These are phyloP conservation scores for Andricus quercusramuli DNA, from an alignment of 2,888 invertebrate species.

Conservation along the genomic window DNA sequence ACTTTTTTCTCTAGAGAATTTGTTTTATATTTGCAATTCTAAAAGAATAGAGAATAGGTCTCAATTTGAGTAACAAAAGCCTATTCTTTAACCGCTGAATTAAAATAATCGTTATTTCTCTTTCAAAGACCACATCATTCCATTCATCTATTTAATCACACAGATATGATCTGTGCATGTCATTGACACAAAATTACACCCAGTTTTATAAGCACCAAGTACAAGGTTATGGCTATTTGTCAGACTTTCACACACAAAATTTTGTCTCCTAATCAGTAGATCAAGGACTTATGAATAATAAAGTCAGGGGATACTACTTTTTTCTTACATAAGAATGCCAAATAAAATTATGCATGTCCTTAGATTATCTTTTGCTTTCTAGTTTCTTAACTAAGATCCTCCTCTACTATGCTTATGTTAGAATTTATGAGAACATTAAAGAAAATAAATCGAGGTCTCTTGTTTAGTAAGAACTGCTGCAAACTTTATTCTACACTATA, in stretches of 20 bases:
- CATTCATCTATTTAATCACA: not conserved
- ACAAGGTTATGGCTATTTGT: not conserved
- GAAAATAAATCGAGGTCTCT: too few relatives aligned
- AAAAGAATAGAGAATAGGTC: not conserved
- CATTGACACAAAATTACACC: slow-evolving; percentile 21
- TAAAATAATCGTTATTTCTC: not conserved
- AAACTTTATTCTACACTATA: too few relatives aligned
- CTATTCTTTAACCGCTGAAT: not conserved
- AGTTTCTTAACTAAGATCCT: not conserved
- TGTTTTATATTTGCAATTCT: not conserved
- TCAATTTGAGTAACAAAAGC: not conserved
- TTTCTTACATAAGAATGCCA: not conserved
- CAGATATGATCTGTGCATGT: not conserved
- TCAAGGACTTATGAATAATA: slow-evolving; percentile 21
- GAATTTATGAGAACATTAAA: not conserved
- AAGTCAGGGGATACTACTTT: not conserved
- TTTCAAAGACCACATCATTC: not conserved
- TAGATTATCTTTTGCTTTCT: slow-evolving; percentile 13
- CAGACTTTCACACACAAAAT: not conserved
- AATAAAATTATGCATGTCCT: not conserved
- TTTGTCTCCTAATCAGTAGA: not conserved
- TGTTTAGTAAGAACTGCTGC: too few relatives aligned
- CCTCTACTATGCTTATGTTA: not conserved
- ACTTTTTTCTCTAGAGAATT: not conserved
- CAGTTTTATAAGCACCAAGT: slow-evolving; percentile 2